These are phyloP conservation scores for Stenodema calcarata DNA, from an alignment of 2,888 invertebrate genomes.

Conservation along the genomic window DNA sequence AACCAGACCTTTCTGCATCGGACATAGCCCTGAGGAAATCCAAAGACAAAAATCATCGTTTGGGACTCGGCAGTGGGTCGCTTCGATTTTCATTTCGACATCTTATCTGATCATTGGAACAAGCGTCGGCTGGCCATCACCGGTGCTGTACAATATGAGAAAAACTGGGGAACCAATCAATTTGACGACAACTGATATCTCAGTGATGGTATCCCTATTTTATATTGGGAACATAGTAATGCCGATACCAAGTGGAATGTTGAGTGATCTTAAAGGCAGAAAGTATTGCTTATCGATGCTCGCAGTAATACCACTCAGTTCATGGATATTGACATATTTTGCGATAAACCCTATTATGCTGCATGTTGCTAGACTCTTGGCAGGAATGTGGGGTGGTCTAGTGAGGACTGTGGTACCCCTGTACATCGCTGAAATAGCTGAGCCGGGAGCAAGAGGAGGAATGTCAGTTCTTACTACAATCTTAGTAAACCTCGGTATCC, in stretches of 20 bases:
- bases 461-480: constrained; percentile 68
- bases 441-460: constrained; percentile 65
- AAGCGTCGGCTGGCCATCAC: constrained; percentile 54
- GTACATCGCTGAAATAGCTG: constrained; percentile 80
- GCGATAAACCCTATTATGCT: constrained; percentile 39
- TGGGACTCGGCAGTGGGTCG: constrained; percentile 53
- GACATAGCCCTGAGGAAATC: neutral
- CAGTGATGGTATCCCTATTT: constrained; percentile 64
- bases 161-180: constrained; percentile 64
- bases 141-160: constrained; percentile 65
- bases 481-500: constrained; percentile 67
- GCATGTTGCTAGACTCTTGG: constrained; percentile 51
- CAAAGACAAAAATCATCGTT: neutral
- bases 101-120: constrained; percentile 51
- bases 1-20: neutral
- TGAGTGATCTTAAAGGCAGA: constrained; percentile 72
- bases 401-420: constrained; percentile 78
- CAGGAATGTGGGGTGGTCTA: constrained; percentile 64
- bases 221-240: constrained; percentile 68
- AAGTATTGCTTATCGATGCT: constrained; percentile 73
- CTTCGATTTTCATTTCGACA: constrained; percentile 39
- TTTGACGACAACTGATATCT: constrained; percentile 65
- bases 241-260: constrained; percentile 66
- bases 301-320: constrained; percentile 70
- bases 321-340: constrained; percentile 70